phyloP scores from a whole-genome alignment of 2,797 vertebrate species.

The Steatocranus sp. region DNA sequence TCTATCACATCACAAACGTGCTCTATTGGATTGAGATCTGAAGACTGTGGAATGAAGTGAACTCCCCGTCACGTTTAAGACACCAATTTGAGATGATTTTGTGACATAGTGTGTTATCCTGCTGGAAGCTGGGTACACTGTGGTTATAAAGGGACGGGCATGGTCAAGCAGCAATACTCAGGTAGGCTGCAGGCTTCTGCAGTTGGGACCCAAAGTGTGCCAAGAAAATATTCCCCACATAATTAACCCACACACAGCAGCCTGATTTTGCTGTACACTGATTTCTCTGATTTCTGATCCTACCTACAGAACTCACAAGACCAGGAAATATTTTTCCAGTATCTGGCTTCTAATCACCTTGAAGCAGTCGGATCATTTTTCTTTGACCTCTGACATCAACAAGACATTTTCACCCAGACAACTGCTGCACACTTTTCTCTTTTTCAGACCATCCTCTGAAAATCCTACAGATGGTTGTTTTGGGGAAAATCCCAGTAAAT shows the following conservation, averaged over 20 bases:
- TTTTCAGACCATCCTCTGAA: neutral
- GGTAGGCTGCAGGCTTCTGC: neutral
- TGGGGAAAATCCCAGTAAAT: neutral
- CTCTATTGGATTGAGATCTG: neutral
- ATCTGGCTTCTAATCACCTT: neutral
- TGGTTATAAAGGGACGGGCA: neutral
- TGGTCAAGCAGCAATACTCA: neutral
- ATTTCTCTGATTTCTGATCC: too few relatives aligned
- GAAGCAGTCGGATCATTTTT: neutral
- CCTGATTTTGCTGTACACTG: neutral
- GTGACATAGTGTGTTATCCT: neutral
- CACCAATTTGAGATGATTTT: neutral
- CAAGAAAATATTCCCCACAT: neutral
- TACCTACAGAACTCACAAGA: neutral
- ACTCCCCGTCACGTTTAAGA: neutral
- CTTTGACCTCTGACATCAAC: neutral
- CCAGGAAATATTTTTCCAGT: neutral
- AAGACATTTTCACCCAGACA: neutral
- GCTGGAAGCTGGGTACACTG: neutral
- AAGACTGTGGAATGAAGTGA: neutral
- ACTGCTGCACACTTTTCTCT: neutral
- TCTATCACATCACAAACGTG: neutral
- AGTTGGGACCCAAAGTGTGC: neutral
- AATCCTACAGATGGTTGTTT: neutral
- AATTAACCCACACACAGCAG: neutral